phyloP scores from a whole-genome alignment of 2,888 invertebrate genomes.

The Pyrrhia umbra region DNA sequence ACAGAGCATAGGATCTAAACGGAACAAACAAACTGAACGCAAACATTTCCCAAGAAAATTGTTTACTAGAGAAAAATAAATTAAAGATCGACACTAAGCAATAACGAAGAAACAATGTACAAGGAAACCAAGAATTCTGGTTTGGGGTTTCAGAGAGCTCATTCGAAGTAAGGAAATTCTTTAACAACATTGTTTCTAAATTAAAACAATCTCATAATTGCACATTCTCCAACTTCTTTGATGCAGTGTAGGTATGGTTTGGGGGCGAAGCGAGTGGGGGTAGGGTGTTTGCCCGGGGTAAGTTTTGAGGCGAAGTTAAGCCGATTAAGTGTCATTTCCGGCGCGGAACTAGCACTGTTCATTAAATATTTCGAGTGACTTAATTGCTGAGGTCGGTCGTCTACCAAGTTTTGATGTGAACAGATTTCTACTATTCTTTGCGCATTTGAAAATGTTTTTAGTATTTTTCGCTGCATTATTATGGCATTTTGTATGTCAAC shows the following conservation, averaged over 20 bases:
- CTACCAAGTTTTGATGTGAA: slow-evolving; percentile 79
- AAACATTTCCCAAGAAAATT: slow-evolving; percentile 53
- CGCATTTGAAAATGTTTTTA: slow-evolving; percentile 48
- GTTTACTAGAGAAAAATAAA: slow-evolving; percentile 72
- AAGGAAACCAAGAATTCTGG: slow-evolving; percentile 88
- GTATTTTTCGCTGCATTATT: slow-evolving; percentile 18
- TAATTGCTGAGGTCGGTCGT: slow-evolving; percentile 85
- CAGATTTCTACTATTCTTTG: slow-evolving; percentile 72
- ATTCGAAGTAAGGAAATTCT: slow-evolving; percentile 87
- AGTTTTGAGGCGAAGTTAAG: slow-evolving; percentile 88
- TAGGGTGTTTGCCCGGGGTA: slow-evolving; percentile 72
- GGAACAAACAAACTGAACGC: slow-evolving; percentile 32
- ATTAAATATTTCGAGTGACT: slow-evolving; percentile 89
- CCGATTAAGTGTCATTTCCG: slow-evolving; percentile 90
- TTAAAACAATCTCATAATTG: slow-evolving; percentile 91
- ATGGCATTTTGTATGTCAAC: neutral
- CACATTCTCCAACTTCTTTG: slow-evolving; percentile 89
- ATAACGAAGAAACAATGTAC: slow-evolving; percentile 86
- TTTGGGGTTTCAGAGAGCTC: slow-evolving; percentile 83
- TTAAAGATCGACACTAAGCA: slow-evolving; percentile 78
- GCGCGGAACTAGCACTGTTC: slow-evolving; percentile 88
- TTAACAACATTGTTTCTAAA: slow-evolving; percentile 89
- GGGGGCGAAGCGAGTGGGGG: slow-evolving; percentile 59
- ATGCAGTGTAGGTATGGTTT: slow-evolving; percentile 83
- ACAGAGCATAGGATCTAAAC: slow-evolving; percentile 18